Evolutionary conservation across 2,888 invertebrate species (phyloP), one percentile per base, ranked within the genome.

Genomic region (Dorcus hopei): DNA sequence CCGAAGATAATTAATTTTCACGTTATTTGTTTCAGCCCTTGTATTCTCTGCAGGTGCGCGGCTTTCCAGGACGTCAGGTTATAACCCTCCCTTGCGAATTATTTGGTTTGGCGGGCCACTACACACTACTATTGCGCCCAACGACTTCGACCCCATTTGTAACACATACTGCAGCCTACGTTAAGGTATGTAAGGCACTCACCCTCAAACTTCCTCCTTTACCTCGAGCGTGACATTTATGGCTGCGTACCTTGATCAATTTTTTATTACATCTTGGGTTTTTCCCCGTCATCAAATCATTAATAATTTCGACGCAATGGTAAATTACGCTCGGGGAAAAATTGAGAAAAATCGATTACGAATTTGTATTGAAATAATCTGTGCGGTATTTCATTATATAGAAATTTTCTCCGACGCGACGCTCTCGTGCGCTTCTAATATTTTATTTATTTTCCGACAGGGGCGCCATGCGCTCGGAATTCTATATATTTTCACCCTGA

Each of bases 81-180:
- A 80, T 91, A 71, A 84, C 83, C 3, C 80, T 93, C 26, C 83
- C 87, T 38, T 93, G 93, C 71, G 89, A 92, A 72, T 82, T 90
- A 40, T 93, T 93, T 69, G 93, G 93, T 1, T 82, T 91, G 64
- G 90, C 91, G 0, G 93, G 93, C 0, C 89, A 90, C 77, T 93
- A 93, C 74, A 87, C 89, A 0, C 80, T 93, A 5, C 85, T 88
- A 52, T 75, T 93, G 57, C 81, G 88, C 40, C 89, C 92, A 0
- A 84, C 87, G 3, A 80, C 83, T 0, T 82, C 83, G 0, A 83
- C 86, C 1, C 84, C 86, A 0, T 83, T 82, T 1, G 83, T 87
- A 52, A 85, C 88, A 47, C 82, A 85, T n/a, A 85, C 86, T 0
- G 83, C 86, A 52, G 85, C 87, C 47, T 88, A 88, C 70, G 83